Percentiles rank a stretch among this genome's conserved stretches.
These are phyloP conservation scores for Dicrostonyx torquatus DNA, from an alignment of 2,797 vertebrate species.

Conservation along the genomic window DNA sequence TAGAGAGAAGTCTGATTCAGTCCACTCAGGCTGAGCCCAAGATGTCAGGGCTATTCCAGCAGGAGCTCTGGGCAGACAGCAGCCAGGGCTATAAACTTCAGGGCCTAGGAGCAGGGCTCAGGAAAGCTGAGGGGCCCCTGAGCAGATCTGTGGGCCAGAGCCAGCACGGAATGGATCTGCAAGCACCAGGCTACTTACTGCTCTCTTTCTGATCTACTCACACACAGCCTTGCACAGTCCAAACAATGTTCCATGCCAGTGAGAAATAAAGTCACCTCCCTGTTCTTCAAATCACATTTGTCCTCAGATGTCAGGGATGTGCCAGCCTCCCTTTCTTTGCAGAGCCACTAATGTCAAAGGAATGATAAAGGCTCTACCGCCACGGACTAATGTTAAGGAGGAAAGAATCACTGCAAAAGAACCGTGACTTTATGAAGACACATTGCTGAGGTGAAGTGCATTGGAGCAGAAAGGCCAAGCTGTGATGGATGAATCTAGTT, in stretches of 20 bases:
- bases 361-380: slow-evolving; percentile 10
- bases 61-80: neutral
- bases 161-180: neutral
- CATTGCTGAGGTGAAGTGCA: neutral
- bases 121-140: neutral
- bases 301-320: neutral
- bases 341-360: slow-evolving; percentile 18
- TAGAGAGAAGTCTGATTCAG: neutral
- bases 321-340: neutral
- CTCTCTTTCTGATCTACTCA: neutral
- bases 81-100: neutral
- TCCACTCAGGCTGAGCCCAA: neutral
- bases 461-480: neutral
- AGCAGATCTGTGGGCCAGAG: neutral
- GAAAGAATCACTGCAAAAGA: neutral
- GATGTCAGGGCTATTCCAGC: neutral
- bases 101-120: neutral
- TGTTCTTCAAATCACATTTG: neutral
- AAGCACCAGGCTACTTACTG: neutral
- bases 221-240: neutral
- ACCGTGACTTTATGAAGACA: neutral
- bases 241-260: neutral
- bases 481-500: neutral
- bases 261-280: slow-evolving; percentile 10
- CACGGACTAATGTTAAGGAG: neutral